phyloP scores from a whole-genome alignment of 1,140 invertebrate species.

The Apis florea region DNA sequence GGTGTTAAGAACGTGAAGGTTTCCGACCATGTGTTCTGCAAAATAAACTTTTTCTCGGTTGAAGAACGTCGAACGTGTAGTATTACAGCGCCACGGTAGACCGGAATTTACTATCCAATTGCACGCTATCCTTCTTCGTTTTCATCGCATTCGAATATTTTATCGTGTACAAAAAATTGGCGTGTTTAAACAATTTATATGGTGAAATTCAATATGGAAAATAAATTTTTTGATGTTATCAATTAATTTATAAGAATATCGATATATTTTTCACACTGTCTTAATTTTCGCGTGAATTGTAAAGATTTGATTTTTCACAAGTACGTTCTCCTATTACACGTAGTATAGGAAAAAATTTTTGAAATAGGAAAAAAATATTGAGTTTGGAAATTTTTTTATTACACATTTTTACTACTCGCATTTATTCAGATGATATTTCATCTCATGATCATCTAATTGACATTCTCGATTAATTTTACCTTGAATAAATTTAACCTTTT shows the following conservation, averaged over 20 bases:
- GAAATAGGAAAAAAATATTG: not conserved
- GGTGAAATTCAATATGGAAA: not conserved
- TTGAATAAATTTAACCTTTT: conserved; percentile 6
- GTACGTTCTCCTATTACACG: not conserved
- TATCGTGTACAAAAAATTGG: not conserved
- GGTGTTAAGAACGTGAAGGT: not conserved
- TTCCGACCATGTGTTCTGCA: not conserved
- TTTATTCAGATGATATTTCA: conserved; percentile 15
- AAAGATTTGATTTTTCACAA: too few relatives aligned
- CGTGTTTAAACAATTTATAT: not conserved
- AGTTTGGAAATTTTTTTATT: not conserved
- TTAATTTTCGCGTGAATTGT: too few relatives aligned
- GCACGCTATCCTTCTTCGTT: not conserved
- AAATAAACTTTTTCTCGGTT: conserved; percentile 6
- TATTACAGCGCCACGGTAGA: not conserved
- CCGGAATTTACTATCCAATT: conserved; percentile 3
- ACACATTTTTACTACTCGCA: not conserved
- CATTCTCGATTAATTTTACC: conserved; percentile 32
- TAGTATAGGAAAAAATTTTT: not conserved
- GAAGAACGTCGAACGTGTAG: not conserved
- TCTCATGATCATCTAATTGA: conserved; percentile 7
- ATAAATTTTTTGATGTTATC: too few relatives aligned
- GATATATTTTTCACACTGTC: too few relatives aligned
- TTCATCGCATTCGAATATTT: not conserved
- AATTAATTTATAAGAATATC: too few relatives aligned